Conservation (phyloP, 2,888 invertebrate genomes). For the Sminthurides aquaticus region DNA sequence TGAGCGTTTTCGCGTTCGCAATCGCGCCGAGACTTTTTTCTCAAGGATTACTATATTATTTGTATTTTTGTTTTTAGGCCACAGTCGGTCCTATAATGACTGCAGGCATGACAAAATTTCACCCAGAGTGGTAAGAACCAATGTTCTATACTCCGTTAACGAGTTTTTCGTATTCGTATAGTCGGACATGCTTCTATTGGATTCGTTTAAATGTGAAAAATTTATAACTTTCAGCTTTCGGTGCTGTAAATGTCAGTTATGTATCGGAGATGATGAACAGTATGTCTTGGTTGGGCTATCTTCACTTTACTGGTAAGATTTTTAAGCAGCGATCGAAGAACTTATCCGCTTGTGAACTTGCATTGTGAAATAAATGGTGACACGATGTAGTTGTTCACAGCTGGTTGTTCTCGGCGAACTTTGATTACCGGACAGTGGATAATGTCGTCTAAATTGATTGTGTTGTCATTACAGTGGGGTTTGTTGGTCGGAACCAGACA, state of each 20-base stretch:
- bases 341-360: too few relatives aligned
- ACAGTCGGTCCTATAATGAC: constrained; percentile 77
- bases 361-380: neutral
- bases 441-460: too few relatives aligned
- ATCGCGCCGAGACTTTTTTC: too few relatives aligned
- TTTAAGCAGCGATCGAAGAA: too few relatives aligned
- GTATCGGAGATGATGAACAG: constrained; percentile 85
- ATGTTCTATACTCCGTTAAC: neutral
- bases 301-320: constrained; percentile 74
- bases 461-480: constrained; percentile 31
- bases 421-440: too few relatives aligned
- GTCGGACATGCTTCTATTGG: too few relatives aligned
- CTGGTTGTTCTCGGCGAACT: neutral
- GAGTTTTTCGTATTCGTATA: neutral
- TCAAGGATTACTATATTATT: too few relatives aligned
- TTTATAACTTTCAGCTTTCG: constrained; percentile 54
- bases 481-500: constrained; percentile 38
- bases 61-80: constrained; percentile 30
- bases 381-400: too few relatives aligned
- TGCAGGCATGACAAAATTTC: constrained; percentile 89
- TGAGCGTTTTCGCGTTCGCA: too few relatives aligned
- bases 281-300: constrained; percentile 87
- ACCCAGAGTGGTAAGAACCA: constrained; percentile 67
- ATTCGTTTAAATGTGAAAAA: neutral
- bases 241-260: constrained; percentile 69